A percentile compares a stretch with the other conserved stretches of the same genome.
phyloP scores from a whole-genome alignment of 2,888 invertebrate genomes.

The Xanthia icteritia region DNA sequence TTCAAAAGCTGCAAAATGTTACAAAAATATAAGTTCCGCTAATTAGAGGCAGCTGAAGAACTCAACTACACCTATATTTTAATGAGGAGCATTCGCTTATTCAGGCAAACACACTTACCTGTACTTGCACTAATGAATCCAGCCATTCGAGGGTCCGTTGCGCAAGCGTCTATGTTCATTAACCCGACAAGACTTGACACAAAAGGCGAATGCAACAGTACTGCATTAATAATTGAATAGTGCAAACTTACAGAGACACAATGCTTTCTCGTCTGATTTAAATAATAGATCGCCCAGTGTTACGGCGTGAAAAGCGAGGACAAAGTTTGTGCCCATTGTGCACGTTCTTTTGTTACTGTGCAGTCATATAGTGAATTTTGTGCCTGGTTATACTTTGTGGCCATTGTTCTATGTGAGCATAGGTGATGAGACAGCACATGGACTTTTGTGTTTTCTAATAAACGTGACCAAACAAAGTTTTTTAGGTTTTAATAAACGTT shows the following conservation, averaged over 20 bases:
- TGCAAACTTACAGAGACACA: slow-evolving; percentile 61
- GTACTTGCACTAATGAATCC: slow-evolving; percentile 48
- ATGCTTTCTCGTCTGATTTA: slow-evolving; percentile 59
- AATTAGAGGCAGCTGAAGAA: slow-evolving; percentile 35
- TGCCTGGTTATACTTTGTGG: slow-evolving; percentile 33
- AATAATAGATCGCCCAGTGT: slow-evolving; percentile 69
- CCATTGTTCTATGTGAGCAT: slow-evolving; percentile 46
- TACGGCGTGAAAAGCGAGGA: slow-evolving; percentile 43
- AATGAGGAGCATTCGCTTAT: slow-evolving; percentile 39
- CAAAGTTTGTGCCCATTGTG: slow-evolving; percentile 69
- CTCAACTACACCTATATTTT: slow-evolving; percentile 33
- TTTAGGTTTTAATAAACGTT: neutral
- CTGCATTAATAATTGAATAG: slow-evolving; percentile 56
- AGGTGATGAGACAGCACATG: slow-evolving; percentile 11
- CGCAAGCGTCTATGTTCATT: slow-evolving; percentile 46
- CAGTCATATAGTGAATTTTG: slow-evolving; percentile 63
- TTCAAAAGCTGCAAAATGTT: neutral
- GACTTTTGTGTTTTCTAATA: too few relatives aligned
- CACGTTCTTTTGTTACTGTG: slow-evolving; percentile 68
- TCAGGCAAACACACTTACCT: slow-evolving; percentile 9
- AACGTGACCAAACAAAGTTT: neutral
- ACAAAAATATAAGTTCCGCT: slow-evolving; percentile 9
- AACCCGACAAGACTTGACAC: slow-evolving; percentile 32
- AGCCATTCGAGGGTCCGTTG: slow-evolving; percentile 32
- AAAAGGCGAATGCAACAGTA: slow-evolving; percentile 56